Percentiles rank a stretch among this genome's conserved stretches.
Evolutionary conservation across 37 sponge, comb jelly and placozoan species (phyloP).

Genomic region (Cladorhizidae sp.): DNA sequence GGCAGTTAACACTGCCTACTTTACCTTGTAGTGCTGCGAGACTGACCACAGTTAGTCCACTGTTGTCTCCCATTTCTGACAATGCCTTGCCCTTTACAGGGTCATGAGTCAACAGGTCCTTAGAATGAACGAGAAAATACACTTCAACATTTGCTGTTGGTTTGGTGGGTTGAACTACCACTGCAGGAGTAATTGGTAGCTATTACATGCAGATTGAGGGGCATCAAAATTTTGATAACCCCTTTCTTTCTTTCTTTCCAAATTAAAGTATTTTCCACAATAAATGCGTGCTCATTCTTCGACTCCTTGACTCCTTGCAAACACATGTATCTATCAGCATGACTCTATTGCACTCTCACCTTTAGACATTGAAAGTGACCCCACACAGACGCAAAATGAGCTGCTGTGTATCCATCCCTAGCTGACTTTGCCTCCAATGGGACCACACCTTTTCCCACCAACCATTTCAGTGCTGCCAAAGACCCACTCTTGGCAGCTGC

Average conservation of each 20-base stretch:
- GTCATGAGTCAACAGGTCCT: slow-evolving; percentile 26
- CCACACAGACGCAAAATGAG: slow-evolving; percentile 80
- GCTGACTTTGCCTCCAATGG: slow-evolving; percentile 26
- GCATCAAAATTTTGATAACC: too few relatives aligned
- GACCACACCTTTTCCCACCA: slow-evolving; percentile 29
- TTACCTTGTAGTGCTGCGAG: slow-evolving; percentile 74
- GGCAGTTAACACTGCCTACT: background rate
- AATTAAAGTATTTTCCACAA: background rate
- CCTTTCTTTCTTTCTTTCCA: too few relatives aligned
- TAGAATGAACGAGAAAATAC: background rate
- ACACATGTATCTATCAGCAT: background rate
- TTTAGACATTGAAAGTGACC: slow-evolving; percentile 60
- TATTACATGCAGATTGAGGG: too few relatives aligned
- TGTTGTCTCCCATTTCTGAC: slow-evolving; percentile 43
- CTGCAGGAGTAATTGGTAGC: too few relatives aligned
- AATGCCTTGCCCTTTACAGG: slow-evolving; percentile 17
- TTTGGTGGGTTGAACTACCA: too few relatives aligned
- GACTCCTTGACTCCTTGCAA: too few relatives aligned
- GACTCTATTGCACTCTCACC: too few relatives aligned
- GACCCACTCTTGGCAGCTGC: slow-evolving; percentile 63
- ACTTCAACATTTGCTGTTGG: background rate
- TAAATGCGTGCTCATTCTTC: background rate
- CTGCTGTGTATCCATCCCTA: slow-evolving; percentile 74
- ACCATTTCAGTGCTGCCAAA: slow-evolving; percentile 36
- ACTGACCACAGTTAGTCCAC: slow-evolving; percentile 59